Evolutionary conservation across 2,113 vertebrate species (phyloP).

Genomic region (Phylloscopus trochilus): DNA sequence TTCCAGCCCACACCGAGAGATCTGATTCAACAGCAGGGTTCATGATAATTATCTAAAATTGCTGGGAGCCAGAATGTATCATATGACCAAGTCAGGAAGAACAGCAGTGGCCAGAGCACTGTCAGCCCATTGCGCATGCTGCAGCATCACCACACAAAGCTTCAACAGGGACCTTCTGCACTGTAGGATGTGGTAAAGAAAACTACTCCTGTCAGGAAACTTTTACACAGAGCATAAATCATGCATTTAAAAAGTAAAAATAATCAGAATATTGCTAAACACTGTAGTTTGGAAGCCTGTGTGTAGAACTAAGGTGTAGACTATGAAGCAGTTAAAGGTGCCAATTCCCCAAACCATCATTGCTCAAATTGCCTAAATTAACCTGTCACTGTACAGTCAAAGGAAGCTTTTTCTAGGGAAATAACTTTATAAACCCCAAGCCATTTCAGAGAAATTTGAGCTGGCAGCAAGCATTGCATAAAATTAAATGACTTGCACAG

Average conservation of each 20-base stretch:
- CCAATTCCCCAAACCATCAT: neutral
- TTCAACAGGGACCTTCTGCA: neutral
- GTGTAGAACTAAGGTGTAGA: neutral
- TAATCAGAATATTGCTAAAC: neutral
- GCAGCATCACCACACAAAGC: neutral
- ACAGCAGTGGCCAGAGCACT: neutral
- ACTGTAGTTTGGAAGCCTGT: neutral
- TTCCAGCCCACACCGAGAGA: neutral
- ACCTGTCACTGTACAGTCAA: neutral
- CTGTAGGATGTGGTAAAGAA: neutral
- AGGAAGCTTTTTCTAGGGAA: neutral
- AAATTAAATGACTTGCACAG: neutral
- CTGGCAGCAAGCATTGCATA: neutral
- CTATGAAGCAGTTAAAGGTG: neutral
- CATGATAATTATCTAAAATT: neutral
- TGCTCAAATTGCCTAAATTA: neutral
- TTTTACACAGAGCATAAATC: neutral
- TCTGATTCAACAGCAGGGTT: neutral
- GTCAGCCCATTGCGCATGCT: neutral
- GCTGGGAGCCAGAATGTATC: neutral
- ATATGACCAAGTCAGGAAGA: neutral
- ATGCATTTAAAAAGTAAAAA: neutral
- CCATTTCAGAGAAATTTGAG: neutral
- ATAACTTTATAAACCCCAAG: neutral
- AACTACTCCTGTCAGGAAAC: neutral